Evolutionary conservation across 2,797 vertebrate species (phyloP).

Genomic region (Syncerus caffer): DNA sequence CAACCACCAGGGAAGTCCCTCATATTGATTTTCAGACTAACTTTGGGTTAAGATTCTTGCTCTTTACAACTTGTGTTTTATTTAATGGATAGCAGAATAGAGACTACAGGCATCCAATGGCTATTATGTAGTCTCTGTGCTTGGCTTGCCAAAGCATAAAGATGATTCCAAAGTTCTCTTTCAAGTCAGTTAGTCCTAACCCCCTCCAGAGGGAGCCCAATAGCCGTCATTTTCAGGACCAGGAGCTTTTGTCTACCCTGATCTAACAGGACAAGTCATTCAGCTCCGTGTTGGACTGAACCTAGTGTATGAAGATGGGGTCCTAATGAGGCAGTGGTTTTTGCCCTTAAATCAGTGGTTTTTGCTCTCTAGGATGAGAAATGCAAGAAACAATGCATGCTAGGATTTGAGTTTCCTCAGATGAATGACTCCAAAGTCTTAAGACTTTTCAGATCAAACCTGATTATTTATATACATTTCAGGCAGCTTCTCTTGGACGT

Average conservation of each 20-base stretch:
- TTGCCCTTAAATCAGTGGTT: not conserved
- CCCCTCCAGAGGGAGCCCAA: slow-evolving; percentile 61
- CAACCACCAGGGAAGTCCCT: not conserved
- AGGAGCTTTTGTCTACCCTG: not conserved
- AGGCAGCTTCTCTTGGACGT: slow-evolving; percentile 33
- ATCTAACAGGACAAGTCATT: not conserved
- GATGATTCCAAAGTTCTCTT: not conserved
- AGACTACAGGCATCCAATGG: not conserved
- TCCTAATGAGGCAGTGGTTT: not conserved
- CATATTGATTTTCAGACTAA: not conserved
- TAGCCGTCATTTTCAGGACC: not conserved
- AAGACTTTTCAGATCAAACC: slow-evolving; percentile 5
- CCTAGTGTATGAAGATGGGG: not conserved
- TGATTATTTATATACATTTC: not conserved
- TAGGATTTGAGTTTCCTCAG: not conserved
- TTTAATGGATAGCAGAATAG: not conserved
- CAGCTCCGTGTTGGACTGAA: not conserved
- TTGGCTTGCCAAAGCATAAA: not conserved
- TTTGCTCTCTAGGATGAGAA: not conserved
- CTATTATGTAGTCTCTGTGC: not conserved
- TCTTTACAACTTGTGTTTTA: not conserved
- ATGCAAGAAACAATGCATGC: not conserved
- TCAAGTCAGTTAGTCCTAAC: not conserved
- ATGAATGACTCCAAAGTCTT: not conserved
- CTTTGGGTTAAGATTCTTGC: not conserved